Conservation (phyloP, 1,140 invertebrate genomes). For the Spodoptera litura region DNA sequence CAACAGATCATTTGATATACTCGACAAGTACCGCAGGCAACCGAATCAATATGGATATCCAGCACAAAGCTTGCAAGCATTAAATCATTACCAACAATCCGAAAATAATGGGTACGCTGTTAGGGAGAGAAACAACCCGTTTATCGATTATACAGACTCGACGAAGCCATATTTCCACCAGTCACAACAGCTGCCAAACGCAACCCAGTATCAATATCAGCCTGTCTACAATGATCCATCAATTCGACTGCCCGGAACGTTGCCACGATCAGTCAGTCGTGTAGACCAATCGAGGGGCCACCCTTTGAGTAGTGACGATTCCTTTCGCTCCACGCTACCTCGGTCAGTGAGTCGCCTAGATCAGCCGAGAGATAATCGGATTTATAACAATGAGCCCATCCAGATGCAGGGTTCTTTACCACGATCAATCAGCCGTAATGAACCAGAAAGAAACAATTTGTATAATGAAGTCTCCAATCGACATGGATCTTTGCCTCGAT, state of each 20-base stretch:
- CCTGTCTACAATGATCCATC: constrained; percentile 65
- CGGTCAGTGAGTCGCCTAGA: constrained; percentile 50
- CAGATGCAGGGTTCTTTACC: constrained; percentile 64
- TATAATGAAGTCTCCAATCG: constrained; percentile 30
- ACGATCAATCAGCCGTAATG: constrained; percentile 48
- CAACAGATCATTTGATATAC: constrained; percentile 75
- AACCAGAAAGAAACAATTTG: constrained; percentile 44
- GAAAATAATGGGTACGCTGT: constrained; percentile 57
- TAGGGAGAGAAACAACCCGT: constrained; percentile 62
- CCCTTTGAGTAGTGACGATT: constrained; percentile 43
- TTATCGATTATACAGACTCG: constrained; percentile 66
- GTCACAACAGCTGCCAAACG: constrained; percentile 56
- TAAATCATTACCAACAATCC: constrained; percentile 71
- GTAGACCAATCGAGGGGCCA: constrained; percentile 47
- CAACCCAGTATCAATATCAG: constrained; percentile 59
- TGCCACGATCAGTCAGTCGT: constrained; percentile 49
- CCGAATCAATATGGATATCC: constrained; percentile 73
- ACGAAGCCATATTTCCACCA: constrained; percentile 45
- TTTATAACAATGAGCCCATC: constrained; percentile 25
- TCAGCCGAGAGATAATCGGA: constrained; percentile 36
- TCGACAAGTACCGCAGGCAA: constrained; percentile 73
- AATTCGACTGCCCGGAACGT: constrained; percentile 60
- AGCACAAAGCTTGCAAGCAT: constrained; percentile 74
- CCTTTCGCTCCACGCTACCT: constrained; percentile 62
- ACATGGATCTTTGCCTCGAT: constrained; percentile 7